Evolutionary conservation across 2,797 vertebrate species (phyloP), one percentile per base, ranked within the genome.

Genomic region (Heterohyrax brucei): DNA sequence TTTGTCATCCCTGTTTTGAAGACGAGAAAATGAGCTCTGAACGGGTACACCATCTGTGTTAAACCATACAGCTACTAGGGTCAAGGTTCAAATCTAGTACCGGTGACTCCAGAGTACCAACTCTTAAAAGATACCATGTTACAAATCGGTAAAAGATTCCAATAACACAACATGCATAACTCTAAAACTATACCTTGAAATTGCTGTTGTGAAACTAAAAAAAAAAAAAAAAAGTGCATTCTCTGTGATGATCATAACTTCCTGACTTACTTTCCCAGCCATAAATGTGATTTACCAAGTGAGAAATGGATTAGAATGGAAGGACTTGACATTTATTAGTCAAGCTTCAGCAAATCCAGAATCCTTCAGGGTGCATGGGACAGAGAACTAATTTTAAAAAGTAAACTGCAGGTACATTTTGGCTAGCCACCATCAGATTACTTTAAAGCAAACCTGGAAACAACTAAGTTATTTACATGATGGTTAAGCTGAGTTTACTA

Each of bases 281-380:
- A 82, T 78, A 56, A 86, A 61, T 3, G 19, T 84, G 62, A 92
- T 73, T 92, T 87, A 78, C 44, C 30, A 83, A 80, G 62, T 93
- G 10, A 84, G 48, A 92, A 94, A 48, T 19, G 53, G 33, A 56
- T 68, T 53, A 92, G 72, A 78, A 48, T 30, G 56, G 5, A 61
- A 4, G 28, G 30, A 68, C 5, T 4, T 68, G 66, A 14, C 44
- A 19, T 62, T 48, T 66, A 53, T 19, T 70, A 77, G 79, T 2
- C 19, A 93, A 95, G 46, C 46, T 78, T 68, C 30, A 30, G 33
- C 10, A 82, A 72, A 82, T 24, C 4, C 22, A 88, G 46, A 88
- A n/a, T 87, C 48, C 80, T 68, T 19, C 5, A 77, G 70, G 28
- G 53, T 22, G 84, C 7, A 12, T 12, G 2, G 1, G 19, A 2